phyloP scores from a whole-genome alignment of 2,113 vertebrate genomes.

The Sapayoa aenigma region DNA sequence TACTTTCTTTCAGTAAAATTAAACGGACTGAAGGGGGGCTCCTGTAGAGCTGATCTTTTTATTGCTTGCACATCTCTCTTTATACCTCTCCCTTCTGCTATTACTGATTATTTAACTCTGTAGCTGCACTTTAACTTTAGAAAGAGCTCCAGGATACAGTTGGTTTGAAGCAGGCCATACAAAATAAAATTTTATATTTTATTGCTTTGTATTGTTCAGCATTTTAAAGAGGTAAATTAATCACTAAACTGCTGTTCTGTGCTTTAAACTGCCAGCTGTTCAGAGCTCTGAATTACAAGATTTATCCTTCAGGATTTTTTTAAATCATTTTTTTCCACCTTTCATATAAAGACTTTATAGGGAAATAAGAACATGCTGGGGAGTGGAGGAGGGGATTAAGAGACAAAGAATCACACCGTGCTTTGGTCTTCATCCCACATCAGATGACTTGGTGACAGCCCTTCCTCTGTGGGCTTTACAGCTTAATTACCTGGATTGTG shows the following conservation, averaged over 20 bases:
- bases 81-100: constrained; percentile 1
- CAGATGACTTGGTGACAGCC: constrained; percentile 63
- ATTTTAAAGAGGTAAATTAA: constrained; percentile 78
- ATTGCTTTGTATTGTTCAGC: constrained; percentile 61
- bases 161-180: background rate
- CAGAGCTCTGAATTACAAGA: constrained; percentile 71
- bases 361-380: constrained; percentile 52
- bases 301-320: constrained; percentile 72
- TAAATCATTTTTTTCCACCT: background rate
- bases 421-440: constrained; percentile 57
- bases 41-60: background rate
- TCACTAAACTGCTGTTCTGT: constrained; percentile 72
- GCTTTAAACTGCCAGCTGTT: constrained; percentile 78
- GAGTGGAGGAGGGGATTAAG: constrained; percentile 42
- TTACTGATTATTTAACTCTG: constrained; percentile 47
- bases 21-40: background rate
- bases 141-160: constrained; percentile 6
- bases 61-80: constrained; percentile 3
- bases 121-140: constrained; percentile 35
- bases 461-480: constrained; percentile 57
- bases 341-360: constrained; percentile 43
- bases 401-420: constrained; percentile 42
- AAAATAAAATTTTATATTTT: constrained; percentile 54
- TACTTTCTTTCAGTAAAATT: constrained; percentile 36
- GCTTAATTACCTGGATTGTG: constrained; percentile 66